Base-by-base conservation (phyloP, 2,888 invertebrate species). In the Arrhopalites spinosus region DNA sequence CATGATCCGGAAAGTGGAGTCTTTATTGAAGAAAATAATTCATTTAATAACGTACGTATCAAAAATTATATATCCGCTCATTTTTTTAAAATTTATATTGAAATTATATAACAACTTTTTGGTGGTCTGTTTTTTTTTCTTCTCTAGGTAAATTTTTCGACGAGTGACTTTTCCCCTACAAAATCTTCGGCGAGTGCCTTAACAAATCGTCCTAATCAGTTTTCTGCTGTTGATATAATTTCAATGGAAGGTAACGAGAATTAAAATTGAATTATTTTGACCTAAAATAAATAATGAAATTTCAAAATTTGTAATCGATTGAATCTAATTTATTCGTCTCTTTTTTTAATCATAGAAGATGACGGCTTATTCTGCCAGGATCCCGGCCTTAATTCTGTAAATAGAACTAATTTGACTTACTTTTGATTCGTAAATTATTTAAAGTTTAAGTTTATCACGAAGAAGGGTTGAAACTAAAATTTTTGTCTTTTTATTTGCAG, bases 151-250 rank as follows among this genome's bases (percentile, higher is more conserved):
- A 80, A 77, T 71, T 75, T 75, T 63, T 72, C 79, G 67, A 76
- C 71, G 8, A 78, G 80, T 63, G 81, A 81, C 63, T 81, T 81
- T 29, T 80, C 80, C 17, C 79, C 81, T 27, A 77, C 78, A 50
- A 79, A 80, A 74, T 64, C 78, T 59, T 69, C 43, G 8, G 74
- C 70, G 36, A 36, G 80, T 76, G 78, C 77, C 73, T 76, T 80
- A 77, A 66, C 76, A 25, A 67, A 63, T 67, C 50, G 77, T 69
- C 61, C 68, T 30, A 78, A 73, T 75, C 71, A 68, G 53, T 76
- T 78, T 74, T 77, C 79, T 73, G 76, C 77, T 5, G 77, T 78
- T 66, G 82, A 82, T 64, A 96, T 96, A 77, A 94, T 96, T 84
- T 95, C 95, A 20, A 96, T 96, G 94, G 96, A 97, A 85, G n/a